Conservation (phyloP, 2,888 invertebrate genomes). For the Ophioninae sp. region DNA sequence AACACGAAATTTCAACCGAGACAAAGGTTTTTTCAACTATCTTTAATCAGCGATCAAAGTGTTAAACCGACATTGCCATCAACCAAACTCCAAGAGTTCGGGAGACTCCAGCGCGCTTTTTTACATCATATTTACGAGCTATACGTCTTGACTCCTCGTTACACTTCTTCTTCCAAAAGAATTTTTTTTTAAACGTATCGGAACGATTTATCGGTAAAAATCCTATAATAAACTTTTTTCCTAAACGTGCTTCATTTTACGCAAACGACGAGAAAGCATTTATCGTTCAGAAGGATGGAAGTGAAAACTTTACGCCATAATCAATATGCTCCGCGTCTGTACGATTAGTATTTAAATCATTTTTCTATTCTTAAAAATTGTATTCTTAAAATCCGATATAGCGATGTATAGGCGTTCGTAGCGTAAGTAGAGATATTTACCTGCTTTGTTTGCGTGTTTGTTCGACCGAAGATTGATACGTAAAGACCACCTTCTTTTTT, state of each 20-base stretch:
- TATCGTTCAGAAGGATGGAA: too few species aligned
- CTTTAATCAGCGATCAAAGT: constrained; percentile 79
- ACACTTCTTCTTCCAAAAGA: neutral
- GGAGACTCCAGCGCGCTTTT: constrained; percentile 66
- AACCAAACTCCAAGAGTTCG: constrained; percentile 60
- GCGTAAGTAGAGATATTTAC: constrained; percentile 44
- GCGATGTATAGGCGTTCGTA: neutral
- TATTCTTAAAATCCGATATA: too few species aligned
- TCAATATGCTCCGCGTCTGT: too few species aligned
- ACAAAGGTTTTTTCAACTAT: constrained; percentile 11
- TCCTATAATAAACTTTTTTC: too few species aligned
- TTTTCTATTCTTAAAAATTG: neutral
- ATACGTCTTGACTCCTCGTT: neutral
- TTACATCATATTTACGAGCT: constrained; percentile 62
- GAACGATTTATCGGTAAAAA: too few species aligned
- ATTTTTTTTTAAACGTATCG: too few species aligned
- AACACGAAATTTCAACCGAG: constrained; percentile 29
- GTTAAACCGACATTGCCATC: constrained; percentile 72
- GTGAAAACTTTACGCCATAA: too few species aligned
- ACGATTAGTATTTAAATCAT: neutral
- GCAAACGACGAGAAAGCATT: too few species aligned
- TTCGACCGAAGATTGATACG: constrained; percentile 71
- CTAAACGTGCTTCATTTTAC: too few species aligned
- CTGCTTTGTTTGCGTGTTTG: constrained; percentile 54
- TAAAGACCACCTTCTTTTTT: constrained; percentile 73